Conservation (phyloP, 30 jellyfish, hydroid and myxozoan species). For the Sanderia malayensis region DNA sequence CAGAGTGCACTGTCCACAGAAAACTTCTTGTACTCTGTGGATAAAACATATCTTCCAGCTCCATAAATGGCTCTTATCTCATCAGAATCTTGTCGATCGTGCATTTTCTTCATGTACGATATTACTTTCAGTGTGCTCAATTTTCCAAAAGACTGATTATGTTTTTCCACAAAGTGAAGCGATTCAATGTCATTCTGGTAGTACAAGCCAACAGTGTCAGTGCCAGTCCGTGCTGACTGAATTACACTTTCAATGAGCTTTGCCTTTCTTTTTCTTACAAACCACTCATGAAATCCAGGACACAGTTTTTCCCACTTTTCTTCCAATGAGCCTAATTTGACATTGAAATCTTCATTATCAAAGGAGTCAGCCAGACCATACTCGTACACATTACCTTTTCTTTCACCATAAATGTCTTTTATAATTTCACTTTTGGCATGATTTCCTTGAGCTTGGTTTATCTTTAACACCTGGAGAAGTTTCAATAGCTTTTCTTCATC, state of each 20-base stretch:
- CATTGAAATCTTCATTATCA: slow-evolving; percentile 42
- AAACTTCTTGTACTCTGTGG: no score
- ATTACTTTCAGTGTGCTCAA: not conserved
- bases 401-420: slow-evolving; percentile 36
- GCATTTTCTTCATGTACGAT: not conserved
- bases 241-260: not conserved
- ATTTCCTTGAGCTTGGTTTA: not conserved
- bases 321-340: slow-evolving; percentile 11
- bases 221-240: not conserved
- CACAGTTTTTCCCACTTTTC: slow-evolving; percentile 24
- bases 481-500: not conserved
- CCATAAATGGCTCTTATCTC: no score
- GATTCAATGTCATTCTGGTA: not conserved
- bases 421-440: not conserved
- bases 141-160: not conserved
- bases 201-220: not conserved
- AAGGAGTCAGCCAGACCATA: slow-evolving; percentile 49
- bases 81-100: not conserved
- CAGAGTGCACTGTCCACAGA: no score
- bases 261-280: slow-evolving; percentile 9
- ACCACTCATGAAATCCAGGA: slow-evolving; percentile 33
- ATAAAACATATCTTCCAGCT: no score
- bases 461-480: not conserved
- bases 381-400: slow-evolving; percentile 28
- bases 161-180: not conserved